Percentiles rank a stretch among this genome's conserved stretches.
Conservation (phyloP, 1,140 invertebrate genomes). For the Lysiphlebus fabarum region DNA sequence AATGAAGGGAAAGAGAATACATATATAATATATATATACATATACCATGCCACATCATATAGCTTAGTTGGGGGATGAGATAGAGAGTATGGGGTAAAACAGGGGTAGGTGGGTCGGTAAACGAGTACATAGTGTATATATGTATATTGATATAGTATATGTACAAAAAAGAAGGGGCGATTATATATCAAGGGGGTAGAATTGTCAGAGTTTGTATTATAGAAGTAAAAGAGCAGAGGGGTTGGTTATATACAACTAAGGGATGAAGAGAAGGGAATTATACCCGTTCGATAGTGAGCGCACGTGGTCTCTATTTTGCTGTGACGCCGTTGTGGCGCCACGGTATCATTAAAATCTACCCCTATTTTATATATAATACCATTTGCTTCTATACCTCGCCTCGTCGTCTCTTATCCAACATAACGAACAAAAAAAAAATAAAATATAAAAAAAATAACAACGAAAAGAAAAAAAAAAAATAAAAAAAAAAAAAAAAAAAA, state of each 20-base stretch:
- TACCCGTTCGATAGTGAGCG: conserved; percentile 50
- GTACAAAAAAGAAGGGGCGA: conserved; percentile 1
- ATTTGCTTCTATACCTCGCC: background rate
- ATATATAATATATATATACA: conserved; percentile 19
- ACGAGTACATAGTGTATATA: conserved; percentile 10
- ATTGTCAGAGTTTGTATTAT: conserved; percentile 9
- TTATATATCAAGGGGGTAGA: conserved; percentile 13
- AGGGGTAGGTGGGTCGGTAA: conserved; percentile 19
- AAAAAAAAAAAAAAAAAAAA: too few species aligned
- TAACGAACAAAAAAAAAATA: background rate
- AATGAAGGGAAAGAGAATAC: background rate
- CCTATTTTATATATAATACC: conserved; percentile 5
- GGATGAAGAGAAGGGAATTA: conserved; percentile 31
- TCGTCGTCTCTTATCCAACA: background rate
- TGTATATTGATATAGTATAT: conserved; percentile 8
- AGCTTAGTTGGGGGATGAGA: conserved; percentile 31
- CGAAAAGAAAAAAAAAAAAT: too few species aligned
- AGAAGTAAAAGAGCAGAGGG: conserved; percentile 28
- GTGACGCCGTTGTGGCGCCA: conserved; percentile 51
- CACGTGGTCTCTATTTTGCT: conserved; percentile 50
- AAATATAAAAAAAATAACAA: too few species aligned
- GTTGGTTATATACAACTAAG: conserved; percentile 15
- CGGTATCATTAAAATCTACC: conserved; percentile 45
- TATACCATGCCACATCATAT: conserved; percentile 36
- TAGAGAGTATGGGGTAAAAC: conserved; percentile 22